A percentile compares a stretch with the other conserved stretches of the same genome.
phyloP scores from a whole-genome alignment of 2,797 vertebrate genomes.

The Melopsittacus undulatus region DNA sequence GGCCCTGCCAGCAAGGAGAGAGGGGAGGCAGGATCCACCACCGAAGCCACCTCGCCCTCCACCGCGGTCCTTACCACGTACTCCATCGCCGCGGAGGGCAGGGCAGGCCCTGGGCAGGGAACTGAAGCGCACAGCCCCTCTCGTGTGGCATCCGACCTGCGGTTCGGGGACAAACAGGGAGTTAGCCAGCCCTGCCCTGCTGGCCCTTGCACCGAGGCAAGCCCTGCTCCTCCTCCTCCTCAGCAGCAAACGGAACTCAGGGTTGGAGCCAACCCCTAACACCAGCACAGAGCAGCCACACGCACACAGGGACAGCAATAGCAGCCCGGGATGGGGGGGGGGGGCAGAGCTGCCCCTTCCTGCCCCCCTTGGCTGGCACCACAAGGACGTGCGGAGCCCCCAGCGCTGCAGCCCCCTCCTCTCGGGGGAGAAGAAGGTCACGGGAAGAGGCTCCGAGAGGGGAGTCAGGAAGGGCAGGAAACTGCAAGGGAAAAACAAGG shows the following conservation, averaged over 20 bases:
- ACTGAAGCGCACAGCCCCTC: slow-evolving; percentile 31
- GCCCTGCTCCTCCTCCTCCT: background rate
- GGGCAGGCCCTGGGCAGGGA: slow-evolving; percentile 25
- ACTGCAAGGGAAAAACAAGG: background rate
- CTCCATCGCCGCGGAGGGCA: slow-evolving; percentile 61
- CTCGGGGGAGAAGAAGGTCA: background rate
- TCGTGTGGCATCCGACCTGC: slow-evolving; percentile 56
- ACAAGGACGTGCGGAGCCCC: background rate
- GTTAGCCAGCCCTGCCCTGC: slow-evolving; percentile 37
- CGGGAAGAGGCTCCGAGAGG: background rate
- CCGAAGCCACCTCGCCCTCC: slow-evolving; percentile 45
- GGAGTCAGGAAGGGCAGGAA: background rate
- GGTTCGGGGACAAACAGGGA: slow-evolving; percentile 67
- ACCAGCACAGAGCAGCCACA: background rate
- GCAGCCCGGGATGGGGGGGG: background rate
- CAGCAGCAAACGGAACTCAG: accelerated
- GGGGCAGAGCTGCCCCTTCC: background rate
- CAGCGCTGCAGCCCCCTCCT: background rate
- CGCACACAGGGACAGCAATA: accelerated
- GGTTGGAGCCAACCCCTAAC: accelerated
- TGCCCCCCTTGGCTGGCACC: background rate
- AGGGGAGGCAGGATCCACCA: slow-evolving; percentile 41
- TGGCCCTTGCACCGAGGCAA: background rate
- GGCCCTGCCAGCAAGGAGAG: background rate
- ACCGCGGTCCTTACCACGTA: slow-evolving; percentile 74